Percentiles rank a stretch among this genome's conserved stretches.
phyloP scores from a whole-genome alignment of 2,888 invertebrate genomes.

The Pogonocherus hispidulus region DNA sequence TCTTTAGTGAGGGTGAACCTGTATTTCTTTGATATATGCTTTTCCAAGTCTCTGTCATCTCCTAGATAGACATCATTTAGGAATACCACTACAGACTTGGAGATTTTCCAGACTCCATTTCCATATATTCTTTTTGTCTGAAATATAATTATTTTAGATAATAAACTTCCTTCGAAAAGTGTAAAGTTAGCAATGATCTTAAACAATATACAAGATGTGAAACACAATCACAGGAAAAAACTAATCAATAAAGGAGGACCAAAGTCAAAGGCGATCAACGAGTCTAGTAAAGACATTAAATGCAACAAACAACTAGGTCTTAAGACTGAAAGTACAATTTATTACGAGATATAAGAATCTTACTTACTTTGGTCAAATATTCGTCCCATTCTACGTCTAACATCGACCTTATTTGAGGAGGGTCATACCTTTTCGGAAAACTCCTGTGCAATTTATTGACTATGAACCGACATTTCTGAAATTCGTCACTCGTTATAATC shows the following conservation, averaged over 20 bases:
- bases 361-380: conserved; percentile 57
- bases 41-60: conserved; percentile 70
- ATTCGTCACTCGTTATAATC: conserved; percentile 59
- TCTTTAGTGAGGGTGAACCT: conserved; percentile 67
- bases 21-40: conserved; percentile 69
- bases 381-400: conserved; percentile 65
- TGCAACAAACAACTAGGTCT: too few species aligned
- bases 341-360: too few species aligned
- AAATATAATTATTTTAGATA: conserved; percentile 18
- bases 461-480: conserved; percentile 62
- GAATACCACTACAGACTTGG: conserved; percentile 70
- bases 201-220: too few species aligned
- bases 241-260: too few species aligned
- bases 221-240: too few species aligned
- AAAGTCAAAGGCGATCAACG: too few species aligned
- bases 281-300: too few species aligned
- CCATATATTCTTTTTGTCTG: conserved; percentile 66
- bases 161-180: not conserved
- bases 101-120: conserved; percentile 68
- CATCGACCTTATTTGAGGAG: conserved; percentile 62
- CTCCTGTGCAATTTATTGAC: conserved; percentile 56
- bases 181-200: too few species aligned
- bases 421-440: conserved; percentile 58
- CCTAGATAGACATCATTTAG: conserved; percentile 71
- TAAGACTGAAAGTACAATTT: too few species aligned